A percentile compares a stretch with the other conserved stretches of the same genome.
Evolutionary conservation across 2,888 invertebrate species (phyloP).

Genomic region (Synanthedon myopaeformis): DNA sequence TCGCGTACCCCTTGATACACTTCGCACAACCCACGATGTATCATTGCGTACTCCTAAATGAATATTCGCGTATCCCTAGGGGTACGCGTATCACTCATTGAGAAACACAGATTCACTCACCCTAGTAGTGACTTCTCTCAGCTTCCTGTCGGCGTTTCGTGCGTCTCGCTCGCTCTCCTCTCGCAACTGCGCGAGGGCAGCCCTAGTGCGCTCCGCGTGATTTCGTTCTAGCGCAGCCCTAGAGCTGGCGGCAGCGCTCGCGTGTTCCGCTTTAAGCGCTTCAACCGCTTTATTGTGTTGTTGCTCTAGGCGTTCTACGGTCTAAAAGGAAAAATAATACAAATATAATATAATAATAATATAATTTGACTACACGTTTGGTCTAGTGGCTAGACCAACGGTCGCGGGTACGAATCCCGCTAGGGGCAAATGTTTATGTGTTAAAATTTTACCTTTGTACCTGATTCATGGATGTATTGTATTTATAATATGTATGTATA

Average conservation of each 20-base stretch:
- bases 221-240: constrained; percentile 36
- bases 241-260: constrained; percentile 23
- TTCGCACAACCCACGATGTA: no score
- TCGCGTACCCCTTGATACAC: no score
- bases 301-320: constrained; percentile 33
- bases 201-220: constrained; percentile 45
- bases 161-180: constrained; percentile 39
- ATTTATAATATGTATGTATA: no score
- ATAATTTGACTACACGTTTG: no score
- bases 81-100: no score
- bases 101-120: constrained; percentile 17
- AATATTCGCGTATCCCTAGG: background rate
- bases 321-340: constrained; percentile 19
- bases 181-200: constrained; percentile 42
- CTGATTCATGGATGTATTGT: no score
- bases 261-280: constrained; percentile 29
- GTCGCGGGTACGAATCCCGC: no score
- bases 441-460: no score
- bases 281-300: constrained; percentile 37
- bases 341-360: no score
- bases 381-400: no score
- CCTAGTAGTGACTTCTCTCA: constrained; percentile 42
- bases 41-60: no score
- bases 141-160: constrained; percentile 41
- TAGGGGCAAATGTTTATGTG: no score